These are phyloP conservation scores for Semotilus atromaculatus DNA, from an alignment of 2,797 vertebrate species.

Conservation along the genomic window DNA sequence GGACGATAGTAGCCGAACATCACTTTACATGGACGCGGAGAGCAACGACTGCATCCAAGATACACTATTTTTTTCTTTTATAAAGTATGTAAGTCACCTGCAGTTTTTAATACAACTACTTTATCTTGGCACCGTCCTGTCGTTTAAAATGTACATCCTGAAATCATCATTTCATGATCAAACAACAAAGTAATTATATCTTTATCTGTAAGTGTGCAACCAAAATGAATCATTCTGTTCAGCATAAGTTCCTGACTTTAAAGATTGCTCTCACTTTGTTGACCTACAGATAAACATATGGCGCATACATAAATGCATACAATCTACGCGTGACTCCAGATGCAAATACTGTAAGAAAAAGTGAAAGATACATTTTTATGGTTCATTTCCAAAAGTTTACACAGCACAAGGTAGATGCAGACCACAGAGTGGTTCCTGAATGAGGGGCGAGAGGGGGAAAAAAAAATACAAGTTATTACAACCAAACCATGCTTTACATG, in stretches of 20 bases:
- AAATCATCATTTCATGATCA: background rate
- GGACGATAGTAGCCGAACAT: slow-evolving; percentile 38
- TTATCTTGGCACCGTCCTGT: slow-evolving; percentile 12
- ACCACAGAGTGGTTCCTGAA: slow-evolving; percentile 66
- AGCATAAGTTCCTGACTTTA: slow-evolving; percentile 40
- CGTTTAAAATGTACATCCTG: slow-evolving; percentile 2
- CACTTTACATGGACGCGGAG: slow-evolving; percentile 19
- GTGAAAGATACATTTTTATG: slow-evolving; percentile 64
- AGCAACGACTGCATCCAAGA: background rate
- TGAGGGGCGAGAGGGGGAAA: slow-evolving; percentile 38
- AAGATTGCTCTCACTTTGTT: slow-evolving; percentile 43
- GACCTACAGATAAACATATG: slow-evolving; percentile 55
- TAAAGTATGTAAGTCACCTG: background rate
- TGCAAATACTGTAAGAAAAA: slow-evolving; percentile 59
- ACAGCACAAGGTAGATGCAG: slow-evolving; percentile 57
- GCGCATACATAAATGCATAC: slow-evolving; percentile 31
- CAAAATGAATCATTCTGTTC: slow-evolving; percentile 38
- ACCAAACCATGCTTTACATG: slow-evolving; percentile 72
- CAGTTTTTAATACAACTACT: slow-evolving; percentile 1
- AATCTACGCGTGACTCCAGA: slow-evolving; percentile 54
- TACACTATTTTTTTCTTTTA: slow-evolving; percentile 20
- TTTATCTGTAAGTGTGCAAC: slow-evolving; percentile 7
- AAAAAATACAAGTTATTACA: slow-evolving; percentile 69
- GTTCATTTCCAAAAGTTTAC: slow-evolving; percentile 69
- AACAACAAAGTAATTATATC: slow-evolving; percentile 15